Evolutionary conservation across 1,140 invertebrate species (phyloP).

Genomic region (Drosophila repletoides): DNA sequence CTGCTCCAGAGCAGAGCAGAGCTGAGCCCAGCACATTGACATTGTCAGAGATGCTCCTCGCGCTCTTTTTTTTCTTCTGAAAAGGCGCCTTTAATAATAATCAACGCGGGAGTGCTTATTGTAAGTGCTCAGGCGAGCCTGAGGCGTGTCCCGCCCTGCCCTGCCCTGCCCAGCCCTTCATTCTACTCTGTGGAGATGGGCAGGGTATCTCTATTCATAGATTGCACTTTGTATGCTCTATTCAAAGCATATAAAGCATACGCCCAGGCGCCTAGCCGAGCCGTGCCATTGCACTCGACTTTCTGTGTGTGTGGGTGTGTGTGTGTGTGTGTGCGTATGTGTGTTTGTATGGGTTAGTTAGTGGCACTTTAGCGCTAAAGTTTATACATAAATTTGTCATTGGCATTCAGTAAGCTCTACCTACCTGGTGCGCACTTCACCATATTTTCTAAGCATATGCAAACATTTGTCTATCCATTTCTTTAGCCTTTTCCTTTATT

Average conservation of each 20-base stretch:
- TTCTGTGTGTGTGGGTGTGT: slow-evolving; percentile 1
- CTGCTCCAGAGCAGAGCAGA: slow-evolving; percentile 42
- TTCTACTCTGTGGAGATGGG: not conserved
- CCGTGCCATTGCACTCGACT: slow-evolving; percentile 68
- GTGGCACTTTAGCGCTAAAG: slow-evolving; percentile 77
- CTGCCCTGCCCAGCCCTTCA: not conserved
- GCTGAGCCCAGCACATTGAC: slow-evolving; percentile 62
- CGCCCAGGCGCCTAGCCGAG: slow-evolving; percentile 40
- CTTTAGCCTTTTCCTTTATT: slow-evolving; percentile 15
- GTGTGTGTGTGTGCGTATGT: slow-evolving; percentile 2
- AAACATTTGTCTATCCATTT: slow-evolving; percentile 38
- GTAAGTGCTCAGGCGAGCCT: slow-evolving; percentile 53
- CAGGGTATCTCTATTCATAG: slow-evolving; percentile 59
- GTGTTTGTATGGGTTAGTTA: slow-evolving; percentile 66
- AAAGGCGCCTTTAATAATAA: slow-evolving; percentile 72
- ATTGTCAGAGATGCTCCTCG: slow-evolving; percentile 57
- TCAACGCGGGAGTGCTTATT: slow-evolving; percentile 72
- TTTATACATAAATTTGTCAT: slow-evolving; percentile 80
- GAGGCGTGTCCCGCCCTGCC: not conserved
- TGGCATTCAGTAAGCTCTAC: slow-evolving; percentile 61
- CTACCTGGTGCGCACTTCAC: slow-evolving; percentile 34
- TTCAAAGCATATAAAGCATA: slow-evolving; percentile 67
- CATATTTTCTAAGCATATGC: slow-evolving; percentile 33
- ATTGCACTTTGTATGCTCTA: slow-evolving; percentile 50
- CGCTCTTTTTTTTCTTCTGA: slow-evolving; percentile 43